A percentile compares a stretch with the other conserved stretches of the same genome.
Conservation (phyloP, 2,888 invertebrate genomes). For the Mythimna vitellina region DNA sequence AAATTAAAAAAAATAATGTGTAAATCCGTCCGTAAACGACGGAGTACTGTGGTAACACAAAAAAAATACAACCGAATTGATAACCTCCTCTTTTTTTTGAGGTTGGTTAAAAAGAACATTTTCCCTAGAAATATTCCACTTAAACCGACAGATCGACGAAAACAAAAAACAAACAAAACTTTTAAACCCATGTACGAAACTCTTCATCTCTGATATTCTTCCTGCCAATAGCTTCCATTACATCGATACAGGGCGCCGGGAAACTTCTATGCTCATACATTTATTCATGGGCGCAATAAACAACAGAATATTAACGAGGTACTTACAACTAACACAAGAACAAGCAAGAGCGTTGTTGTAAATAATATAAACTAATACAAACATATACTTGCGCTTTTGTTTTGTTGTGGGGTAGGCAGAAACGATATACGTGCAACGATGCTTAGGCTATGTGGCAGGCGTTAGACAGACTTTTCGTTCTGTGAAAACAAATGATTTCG, state of each 20-base stretch:
- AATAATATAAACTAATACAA: conserved; percentile 25
- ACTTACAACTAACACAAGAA: conserved; percentile 49
- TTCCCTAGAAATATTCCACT: background rate
- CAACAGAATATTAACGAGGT: conserved; percentile 52
- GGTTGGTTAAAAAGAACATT: too few species aligned
- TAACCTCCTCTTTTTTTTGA: too few species aligned
- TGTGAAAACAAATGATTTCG: too few species aligned
- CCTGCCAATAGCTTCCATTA: conserved; percentile 16
- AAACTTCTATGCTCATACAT: conserved; percentile 49
- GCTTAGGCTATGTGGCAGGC: background rate
- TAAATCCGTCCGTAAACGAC: too few species aligned
- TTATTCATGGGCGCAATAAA: conserved; percentile 52
- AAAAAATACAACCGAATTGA: too few species aligned
- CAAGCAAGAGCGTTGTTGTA: conserved; percentile 15
- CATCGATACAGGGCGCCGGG: conserved; percentile 41
- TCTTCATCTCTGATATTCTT: conserved; percentile 28
- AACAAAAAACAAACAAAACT: conserved; percentile 11
- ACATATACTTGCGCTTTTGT: conserved; percentile 8
- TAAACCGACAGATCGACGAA: background rate
- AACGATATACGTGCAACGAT: background rate
- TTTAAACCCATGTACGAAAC: conserved; percentile 18
- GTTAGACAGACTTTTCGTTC: background rate
- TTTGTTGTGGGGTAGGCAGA: background rate
- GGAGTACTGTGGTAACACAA: too few species aligned
- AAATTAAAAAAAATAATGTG: too few species aligned